Percentiles rank a stretch among this genome's conserved stretches.
These are phyloP conservation scores for Polyommatus icarus DNA, from an alignment of 2,888 invertebrate species.

Conservation along the genomic window DNA sequence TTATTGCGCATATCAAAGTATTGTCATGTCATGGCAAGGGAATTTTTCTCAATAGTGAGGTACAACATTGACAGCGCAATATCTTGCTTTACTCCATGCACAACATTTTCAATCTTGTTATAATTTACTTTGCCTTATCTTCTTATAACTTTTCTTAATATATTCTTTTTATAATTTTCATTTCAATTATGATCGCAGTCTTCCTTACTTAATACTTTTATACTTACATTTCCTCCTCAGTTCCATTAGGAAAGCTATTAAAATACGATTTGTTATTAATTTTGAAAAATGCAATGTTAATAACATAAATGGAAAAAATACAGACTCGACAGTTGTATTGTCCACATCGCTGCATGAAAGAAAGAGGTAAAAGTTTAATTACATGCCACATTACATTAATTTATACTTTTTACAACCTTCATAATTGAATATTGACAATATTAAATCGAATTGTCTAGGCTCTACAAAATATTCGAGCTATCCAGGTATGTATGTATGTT, in stretches of 20 bases:
- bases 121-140: too few relatives aligned
- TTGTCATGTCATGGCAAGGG: too few relatives aligned
- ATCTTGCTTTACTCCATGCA: not conserved
- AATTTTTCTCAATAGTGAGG: not conserved
- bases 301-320: slow-evolving; percentile 34
- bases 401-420: too few relatives aligned
- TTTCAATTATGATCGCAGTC: too few relatives aligned
- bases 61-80: not conserved
- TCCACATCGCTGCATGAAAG: slow-evolving; percentile 55
- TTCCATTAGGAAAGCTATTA: slow-evolving; percentile 51
- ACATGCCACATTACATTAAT: too few relatives aligned
- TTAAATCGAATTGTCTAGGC: too few relatives aligned
- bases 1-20: too few relatives aligned
- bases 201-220: not conserved
- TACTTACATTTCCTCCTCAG: slow-evolving; percentile 48
- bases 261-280: slow-evolving; percentile 33
- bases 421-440: too few relatives aligned
- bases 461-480: too few relatives aligned
- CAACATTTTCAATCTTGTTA: too few relatives aligned
- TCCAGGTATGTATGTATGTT: too few relatives aligned
- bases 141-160: too few relatives aligned
- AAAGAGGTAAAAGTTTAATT: slow-evolving; percentile 32
- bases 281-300: not conserved
- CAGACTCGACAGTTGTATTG: slow-evolving; percentile 52
- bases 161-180: not conserved